phyloP scores from a whole-genome alignment of 2,113 vertebrate genomes.

The Heloderma charlesbogerti region DNA sequence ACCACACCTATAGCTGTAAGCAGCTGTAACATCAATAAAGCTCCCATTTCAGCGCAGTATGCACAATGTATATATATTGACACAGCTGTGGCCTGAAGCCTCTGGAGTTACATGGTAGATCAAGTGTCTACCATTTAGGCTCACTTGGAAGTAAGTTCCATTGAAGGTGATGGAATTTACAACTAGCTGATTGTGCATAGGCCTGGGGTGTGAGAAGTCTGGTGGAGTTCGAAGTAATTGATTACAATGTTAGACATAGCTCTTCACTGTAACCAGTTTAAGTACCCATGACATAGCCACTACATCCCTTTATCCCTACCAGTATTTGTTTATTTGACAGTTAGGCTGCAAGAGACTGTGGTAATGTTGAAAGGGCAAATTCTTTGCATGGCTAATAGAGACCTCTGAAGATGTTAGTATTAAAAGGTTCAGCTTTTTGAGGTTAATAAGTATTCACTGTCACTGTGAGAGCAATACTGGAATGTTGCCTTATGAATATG shows the following conservation, averaged over 20 bases:
- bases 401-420: background rate
- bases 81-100: background rate
- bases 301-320: background rate
- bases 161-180: background rate
- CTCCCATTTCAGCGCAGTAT: background rate
- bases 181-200: background rate
- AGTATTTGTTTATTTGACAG: background rate
- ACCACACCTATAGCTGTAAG: background rate
- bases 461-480: background rate
- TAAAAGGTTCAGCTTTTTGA: background rate
- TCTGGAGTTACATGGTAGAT: background rate
- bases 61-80: background rate
- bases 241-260: background rate
- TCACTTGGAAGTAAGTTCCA: background rate
- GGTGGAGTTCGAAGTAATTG: constrained; percentile 36
- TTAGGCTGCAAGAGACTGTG: background rate
- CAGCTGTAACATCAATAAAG: background rate
- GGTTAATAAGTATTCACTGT: background rate
- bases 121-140: background rate
- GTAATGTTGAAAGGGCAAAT: constrained; percentile 15
- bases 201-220: background rate
- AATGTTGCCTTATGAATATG: background rate
- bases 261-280: background rate
- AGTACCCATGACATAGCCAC: background rate
- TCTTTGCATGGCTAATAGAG: background rate